Evolutionary conservation across 2,888 invertebrate genomes (phyloP), one percentile per base, ranked within the genome.

Genomic region (Andrena haemorrhoa): DNA sequence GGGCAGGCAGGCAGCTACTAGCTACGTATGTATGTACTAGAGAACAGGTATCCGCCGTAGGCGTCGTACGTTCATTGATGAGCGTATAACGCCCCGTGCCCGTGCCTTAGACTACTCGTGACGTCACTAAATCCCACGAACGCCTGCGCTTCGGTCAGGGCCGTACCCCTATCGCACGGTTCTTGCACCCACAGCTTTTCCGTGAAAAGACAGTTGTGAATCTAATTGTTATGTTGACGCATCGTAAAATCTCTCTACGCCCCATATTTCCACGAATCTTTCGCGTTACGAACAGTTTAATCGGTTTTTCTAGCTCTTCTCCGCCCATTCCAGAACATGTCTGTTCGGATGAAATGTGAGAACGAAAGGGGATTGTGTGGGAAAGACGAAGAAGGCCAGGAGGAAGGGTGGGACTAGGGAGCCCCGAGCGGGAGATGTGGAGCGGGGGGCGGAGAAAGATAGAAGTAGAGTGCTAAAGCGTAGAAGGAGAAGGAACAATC

Each of bases 1-100:
- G 23, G 56, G 23, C 56, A 56, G 56, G 56, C 53, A 23, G 20
- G 53, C 56, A 23, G 56, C 56, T 26, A 56, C 56, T 26, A 56
- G 83, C 79, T 83, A 41, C 41, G 41, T 41, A 5, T 41, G 41
- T 41, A 41, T 41, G 41, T 41, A 84, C 82, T 84, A 80, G 89
- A 84, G 88, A 86, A 86, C 88, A 89, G 88, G 85, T 87, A 88
- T 86, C 83, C 84, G 86, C 89, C 90, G 88, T 89, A 90, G 90
- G 89, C 92, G 89, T 89, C 89, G 91, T 92, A 92, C 92, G 91
- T 92, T 92, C 92, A 92, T 92, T 92, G 92, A 92, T 92, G 92
- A 92, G 90, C 91, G 88, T 88, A 86, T 88, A 84, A 86, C 88
- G 78, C 83, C 84, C 84, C 87, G 83, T 87, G 83, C 85, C 87